Base-by-base conservation (phyloP, 2,888 invertebrate species). In the Polia nebulosa region DNA sequence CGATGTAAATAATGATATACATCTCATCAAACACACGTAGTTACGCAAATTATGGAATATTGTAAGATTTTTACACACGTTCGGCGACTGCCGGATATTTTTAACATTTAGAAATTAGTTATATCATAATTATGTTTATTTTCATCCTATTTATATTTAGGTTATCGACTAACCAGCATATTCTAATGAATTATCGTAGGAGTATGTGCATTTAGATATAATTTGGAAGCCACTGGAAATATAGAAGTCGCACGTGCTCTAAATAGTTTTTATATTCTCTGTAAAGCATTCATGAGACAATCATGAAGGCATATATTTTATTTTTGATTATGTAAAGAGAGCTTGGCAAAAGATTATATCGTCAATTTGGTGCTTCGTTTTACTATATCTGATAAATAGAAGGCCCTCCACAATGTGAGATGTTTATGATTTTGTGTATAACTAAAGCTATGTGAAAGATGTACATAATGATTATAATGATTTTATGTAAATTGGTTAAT, bases 401-500 rank as follows among this genome's bases (percentile, higher is more conserved):
- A 94, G 89, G 95, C 95, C 95, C 95, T 95, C 95, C 95, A 95
- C 92, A 87, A 90, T 87, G 90, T 92, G 93, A 93, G 91, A 94
- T 92, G 91, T 94, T 83, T 93, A 94, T 93, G 89, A 90, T 92
- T 94, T 92, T 92, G 91, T 94, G 91, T 94, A 92, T 92, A 93
- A 92, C 92, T 93, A 92, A 93, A 94, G 92, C 94, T 94, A 94
- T 92, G 92, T 90, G 93, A 94, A 91, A 94, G 92, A 93, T 95
- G 95, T 95, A 95, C 92, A 95, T 95, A 95, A 94, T 90, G 87
- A 91, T 89, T 92, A 93, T 92, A 92, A 92, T 92, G 91, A 92
- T 94, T 95, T 95, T 95, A 95, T 95, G 95, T 95, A 95, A 95
- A 95, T 95, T 95, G 95, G 95, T 95, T 95, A 95, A 94, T 95